Evolutionary conservation across 1,140 invertebrate species (phyloP).

Genomic region (Cecropterus lyciades): DNA sequence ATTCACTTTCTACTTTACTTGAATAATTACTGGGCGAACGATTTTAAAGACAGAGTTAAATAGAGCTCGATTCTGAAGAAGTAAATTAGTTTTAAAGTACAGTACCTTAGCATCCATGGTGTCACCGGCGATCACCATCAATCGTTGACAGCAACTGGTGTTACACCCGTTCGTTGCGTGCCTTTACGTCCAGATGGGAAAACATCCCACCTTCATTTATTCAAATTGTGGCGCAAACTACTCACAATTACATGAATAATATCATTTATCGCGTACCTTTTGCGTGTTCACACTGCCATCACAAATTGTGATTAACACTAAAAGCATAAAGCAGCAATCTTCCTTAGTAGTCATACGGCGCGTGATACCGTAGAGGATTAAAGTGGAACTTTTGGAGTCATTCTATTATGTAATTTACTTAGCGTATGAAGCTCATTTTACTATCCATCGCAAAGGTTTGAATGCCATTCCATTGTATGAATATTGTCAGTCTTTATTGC

Average conservation of each 20-base stretch:
- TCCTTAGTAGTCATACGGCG: conserved; percentile 12
- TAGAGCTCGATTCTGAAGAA: too few species aligned
- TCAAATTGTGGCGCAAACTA: conserved; percentile 47
- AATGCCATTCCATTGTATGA: too few species aligned
- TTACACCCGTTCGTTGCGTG: conserved; percentile 50
- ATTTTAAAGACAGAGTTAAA: too few species aligned
- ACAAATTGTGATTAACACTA: conserved; percentile 23
- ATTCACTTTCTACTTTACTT: too few species aligned
- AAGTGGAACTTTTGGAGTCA: conserved; percentile 15
- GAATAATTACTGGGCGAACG: too few species aligned
- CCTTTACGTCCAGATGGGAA: conserved; percentile 44
- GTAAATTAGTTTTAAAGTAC: neutral
- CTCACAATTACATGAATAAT: conserved; percentile 22
- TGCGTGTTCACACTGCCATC: conserved; percentile 21
- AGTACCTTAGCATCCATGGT: conserved; percentile 67
- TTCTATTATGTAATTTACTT: conserved; percentile 15
- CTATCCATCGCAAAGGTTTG: too few species aligned
- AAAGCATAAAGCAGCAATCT: conserved; percentile 26
- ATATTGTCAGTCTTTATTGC: too few species aligned
- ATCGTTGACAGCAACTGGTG: conserved; percentile 53
- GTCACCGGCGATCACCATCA: conserved; percentile 49
- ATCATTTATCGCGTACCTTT: conserved; percentile 13
- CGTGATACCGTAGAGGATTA: conserved; percentile 26
- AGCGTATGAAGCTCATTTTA: neutral
- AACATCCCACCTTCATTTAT: conserved; percentile 54